Evolutionary conservation across 53 echinoderm and acorn worm genomes (phyloP).

Genomic region (Astropecten irregularis): DNA sequence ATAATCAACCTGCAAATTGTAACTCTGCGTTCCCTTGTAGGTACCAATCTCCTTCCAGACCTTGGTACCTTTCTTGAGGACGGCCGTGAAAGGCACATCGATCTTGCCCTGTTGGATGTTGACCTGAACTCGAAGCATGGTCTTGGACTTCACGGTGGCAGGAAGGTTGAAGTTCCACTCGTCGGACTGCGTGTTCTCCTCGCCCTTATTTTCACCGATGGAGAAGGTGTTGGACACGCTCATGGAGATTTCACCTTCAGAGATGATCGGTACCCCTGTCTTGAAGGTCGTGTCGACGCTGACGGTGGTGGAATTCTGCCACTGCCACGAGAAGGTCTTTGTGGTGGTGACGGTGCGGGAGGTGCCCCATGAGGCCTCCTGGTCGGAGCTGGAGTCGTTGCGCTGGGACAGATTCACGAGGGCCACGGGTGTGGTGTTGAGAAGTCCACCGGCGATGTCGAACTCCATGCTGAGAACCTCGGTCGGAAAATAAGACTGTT

Average conservation of each 20-base stretch:
- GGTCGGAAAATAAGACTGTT: conserved; percentile 9
- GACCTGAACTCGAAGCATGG: conserved; percentile 20
- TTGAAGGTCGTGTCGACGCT: conserved; percentile 19
- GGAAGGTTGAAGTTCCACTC: conserved; percentile 49
- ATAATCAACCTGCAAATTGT: conserved; percentile 48
- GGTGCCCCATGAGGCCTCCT: conserved; percentile 32
- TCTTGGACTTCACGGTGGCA: conserved; percentile 13
- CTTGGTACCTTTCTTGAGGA: conserved; percentile 29
- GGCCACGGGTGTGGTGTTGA: neutral
- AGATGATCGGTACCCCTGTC: conserved; percentile 37
- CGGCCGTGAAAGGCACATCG: conserved; percentile 41
- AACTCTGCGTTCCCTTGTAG: conserved; percentile 53
- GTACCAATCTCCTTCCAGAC: conserved; percentile 37
- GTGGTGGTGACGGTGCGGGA: neutral
- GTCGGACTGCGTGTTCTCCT: conserved; percentile 38
- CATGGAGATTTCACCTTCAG: conserved; percentile 5
- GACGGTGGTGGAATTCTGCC: conserved; percentile 18
- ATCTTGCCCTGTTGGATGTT: conserved; percentile 47
- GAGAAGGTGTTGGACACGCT: conserved; percentile 18
- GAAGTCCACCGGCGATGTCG: conserved; percentile 5
- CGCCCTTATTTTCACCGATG: conserved; percentile 1
- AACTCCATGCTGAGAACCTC: conserved; percentile 50
- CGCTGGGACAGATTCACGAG: neutral
- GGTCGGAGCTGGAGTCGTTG: conserved; percentile 22
- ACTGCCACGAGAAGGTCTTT: conserved; percentile 44